phyloP scores from a whole-genome alignment of 2,797 vertebrate genomes.

The Coregonus ussuriensis region DNA sequence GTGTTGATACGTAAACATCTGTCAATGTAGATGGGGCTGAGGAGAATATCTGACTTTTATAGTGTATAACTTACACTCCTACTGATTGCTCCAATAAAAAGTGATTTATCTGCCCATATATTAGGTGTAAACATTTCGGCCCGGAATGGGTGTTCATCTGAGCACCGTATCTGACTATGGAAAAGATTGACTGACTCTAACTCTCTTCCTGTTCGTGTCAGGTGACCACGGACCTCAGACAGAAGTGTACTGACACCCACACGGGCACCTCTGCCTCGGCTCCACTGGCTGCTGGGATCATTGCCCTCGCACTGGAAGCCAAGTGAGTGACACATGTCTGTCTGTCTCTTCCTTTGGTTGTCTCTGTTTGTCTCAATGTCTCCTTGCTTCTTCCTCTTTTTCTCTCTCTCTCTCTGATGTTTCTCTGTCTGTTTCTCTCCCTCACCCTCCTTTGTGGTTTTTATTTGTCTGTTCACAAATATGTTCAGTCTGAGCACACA shows the following conservation, averaged over 20 bases:
- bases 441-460: not conserved
- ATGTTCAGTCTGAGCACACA: not conserved
- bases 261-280: constrained; percentile 96
- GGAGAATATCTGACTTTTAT: too few species aligned
- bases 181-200: constrained; percentile 1
- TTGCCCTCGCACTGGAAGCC: constrained; percentile 90
- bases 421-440: not conserved
- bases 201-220: constrained; percentile 53
- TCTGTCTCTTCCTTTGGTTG: not conserved
- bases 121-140: not conserved
- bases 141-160: not conserved
- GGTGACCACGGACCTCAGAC: constrained; percentile 96
- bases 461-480: not conserved
- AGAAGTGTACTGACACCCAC: constrained; percentile 96
- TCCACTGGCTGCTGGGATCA: constrained; percentile 95
- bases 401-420: not conserved
- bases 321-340: constrained; percentile 65
- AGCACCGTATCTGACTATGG: not conserved
- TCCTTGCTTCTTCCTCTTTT: not conserved
- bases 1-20: not conserved
- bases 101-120: not conserved
- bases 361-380: not conserved
- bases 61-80: not conserved
- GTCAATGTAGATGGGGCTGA: not conserved
- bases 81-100: not conserved